Conservation (phyloP, 2,797 vertebrate species). For the Eupleurogrammus muticus region DNA sequence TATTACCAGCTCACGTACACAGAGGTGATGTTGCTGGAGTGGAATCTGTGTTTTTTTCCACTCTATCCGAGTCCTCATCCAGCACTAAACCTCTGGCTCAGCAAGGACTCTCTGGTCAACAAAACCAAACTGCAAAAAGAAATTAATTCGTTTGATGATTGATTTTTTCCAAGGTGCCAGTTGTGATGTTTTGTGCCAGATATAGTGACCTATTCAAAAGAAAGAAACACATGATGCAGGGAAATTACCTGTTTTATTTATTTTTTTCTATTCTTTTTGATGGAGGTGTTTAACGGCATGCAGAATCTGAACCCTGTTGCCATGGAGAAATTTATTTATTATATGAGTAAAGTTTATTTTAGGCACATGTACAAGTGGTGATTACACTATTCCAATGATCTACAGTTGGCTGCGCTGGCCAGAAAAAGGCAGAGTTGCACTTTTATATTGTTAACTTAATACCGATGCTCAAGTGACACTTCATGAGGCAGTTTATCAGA, state of each 20-base stretch:
- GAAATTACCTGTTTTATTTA: not conserved
- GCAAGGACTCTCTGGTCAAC: constrained; percentile 31
- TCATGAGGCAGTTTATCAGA: too few species aligned
- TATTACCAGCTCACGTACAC: not conserved
- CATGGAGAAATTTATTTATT: not conserved
- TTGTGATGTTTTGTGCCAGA: constrained; percentile 21
- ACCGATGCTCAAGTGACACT: too few species aligned
- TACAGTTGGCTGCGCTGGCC: too few species aligned
- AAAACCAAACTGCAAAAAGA: constrained; percentile 53
- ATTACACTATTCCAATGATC: too few species aligned
- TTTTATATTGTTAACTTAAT: too few species aligned
- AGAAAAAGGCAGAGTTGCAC: too few species aligned
- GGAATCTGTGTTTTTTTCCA: not conserved
- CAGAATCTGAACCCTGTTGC: not conserved
- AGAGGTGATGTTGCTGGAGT: not conserved
- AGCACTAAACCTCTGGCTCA: constrained; percentile 31
- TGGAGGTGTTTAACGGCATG: not conserved
- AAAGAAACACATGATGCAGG: constrained; percentile 23
- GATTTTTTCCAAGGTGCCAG: constrained; percentile 38
- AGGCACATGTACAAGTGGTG: too few species aligned
- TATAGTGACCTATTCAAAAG: constrained; percentile 10
- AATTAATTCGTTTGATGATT: constrained; percentile 39
- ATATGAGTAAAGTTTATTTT: not conserved
- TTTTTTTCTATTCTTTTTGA: too few species aligned
- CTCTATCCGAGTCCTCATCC: constrained; percentile 14